Percentiles rank a stretch among this genome's conserved stretches.
Evolutionary conservation across 2,888 invertebrate species (phyloP).

Genomic region (Drosophila basisetae): DNA sequence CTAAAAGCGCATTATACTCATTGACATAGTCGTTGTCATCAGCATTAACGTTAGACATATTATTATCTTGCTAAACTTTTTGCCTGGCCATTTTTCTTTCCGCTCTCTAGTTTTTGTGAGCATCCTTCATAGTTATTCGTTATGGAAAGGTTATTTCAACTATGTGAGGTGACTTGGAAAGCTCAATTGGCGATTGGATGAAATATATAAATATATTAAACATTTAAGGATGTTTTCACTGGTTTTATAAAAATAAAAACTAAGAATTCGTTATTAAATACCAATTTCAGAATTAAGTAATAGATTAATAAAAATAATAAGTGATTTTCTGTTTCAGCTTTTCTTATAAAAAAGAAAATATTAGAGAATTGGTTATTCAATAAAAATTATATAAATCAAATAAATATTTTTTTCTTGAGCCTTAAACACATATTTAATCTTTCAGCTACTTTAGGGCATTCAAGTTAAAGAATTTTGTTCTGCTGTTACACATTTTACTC

Average conservation of each 20-base stretch:
- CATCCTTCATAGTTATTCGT: slow-evolving; percentile 27
- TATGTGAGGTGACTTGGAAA: neutral
- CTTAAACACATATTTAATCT: neutral
- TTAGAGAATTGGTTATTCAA: neutral
- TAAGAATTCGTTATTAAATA: neutral
- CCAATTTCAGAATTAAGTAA: neutral
- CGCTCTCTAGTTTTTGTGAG: slow-evolving; percentile 17
- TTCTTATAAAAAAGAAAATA: neutral
- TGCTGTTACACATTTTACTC: neutral
- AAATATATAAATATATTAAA: neutral
- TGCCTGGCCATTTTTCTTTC: slow-evolving; percentile 17
- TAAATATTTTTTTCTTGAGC: neutral
- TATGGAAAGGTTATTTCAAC: neutral
- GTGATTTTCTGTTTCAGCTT: neutral
- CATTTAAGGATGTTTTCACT: neutral
- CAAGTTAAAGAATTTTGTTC: neutral
- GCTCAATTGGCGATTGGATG: neutral
- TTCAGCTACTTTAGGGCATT: neutral
- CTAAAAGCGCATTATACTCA: slow-evolving; percentile 37
- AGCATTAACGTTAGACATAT: slow-evolving; percentile 69
- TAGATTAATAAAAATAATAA: neutral
- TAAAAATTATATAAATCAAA: neutral
- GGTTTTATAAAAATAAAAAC: neutral
- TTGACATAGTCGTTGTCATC: slow-evolving; percentile 51
- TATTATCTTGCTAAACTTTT: slow-evolving; percentile 54